These are phyloP conservation scores for Paracentrotus lividus DNA, from an alignment of 53 echinoderm and acorn worm genomes.

Conservation along the genomic window DNA sequence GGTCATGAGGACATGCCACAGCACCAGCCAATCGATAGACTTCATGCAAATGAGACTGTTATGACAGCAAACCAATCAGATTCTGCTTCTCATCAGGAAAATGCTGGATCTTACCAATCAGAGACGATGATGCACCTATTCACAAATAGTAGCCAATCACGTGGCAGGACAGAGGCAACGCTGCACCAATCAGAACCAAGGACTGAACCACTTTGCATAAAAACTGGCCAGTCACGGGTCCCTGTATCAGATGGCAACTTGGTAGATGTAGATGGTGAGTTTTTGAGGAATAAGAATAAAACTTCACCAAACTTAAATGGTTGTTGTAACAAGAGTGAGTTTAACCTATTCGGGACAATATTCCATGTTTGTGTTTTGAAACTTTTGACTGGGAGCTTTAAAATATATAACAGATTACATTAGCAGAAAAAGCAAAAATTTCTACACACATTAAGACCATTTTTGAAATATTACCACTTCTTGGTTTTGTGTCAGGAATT, in stretches of 20 bases:
- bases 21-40: background rate
- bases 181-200: background rate
- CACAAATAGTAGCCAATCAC: background rate
- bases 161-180: background rate
- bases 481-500: too few relatives aligned
- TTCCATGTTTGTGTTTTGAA: too few relatives aligned
- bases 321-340: background rate
- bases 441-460: too few relatives aligned
- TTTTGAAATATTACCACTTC: too few relatives aligned
- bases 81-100: background rate
- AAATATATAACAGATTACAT: too few relatives aligned
- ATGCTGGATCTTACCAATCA: background rate
- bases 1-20: background rate
- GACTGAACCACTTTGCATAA: background rate
- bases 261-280: background rate
- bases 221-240: background rate
- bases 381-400: too few relatives aligned
- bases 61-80: conserved; percentile 14
- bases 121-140: background rate
- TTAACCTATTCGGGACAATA: too few relatives aligned
- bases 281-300: background rate
- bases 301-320: background rate
- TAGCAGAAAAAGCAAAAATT: too few relatives aligned
- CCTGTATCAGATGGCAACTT: background rate
- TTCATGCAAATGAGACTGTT: background rate